phyloP scores from a whole-genome alignment of 2,797 vertebrate species.

The Epinephelus malabaricus region DNA sequence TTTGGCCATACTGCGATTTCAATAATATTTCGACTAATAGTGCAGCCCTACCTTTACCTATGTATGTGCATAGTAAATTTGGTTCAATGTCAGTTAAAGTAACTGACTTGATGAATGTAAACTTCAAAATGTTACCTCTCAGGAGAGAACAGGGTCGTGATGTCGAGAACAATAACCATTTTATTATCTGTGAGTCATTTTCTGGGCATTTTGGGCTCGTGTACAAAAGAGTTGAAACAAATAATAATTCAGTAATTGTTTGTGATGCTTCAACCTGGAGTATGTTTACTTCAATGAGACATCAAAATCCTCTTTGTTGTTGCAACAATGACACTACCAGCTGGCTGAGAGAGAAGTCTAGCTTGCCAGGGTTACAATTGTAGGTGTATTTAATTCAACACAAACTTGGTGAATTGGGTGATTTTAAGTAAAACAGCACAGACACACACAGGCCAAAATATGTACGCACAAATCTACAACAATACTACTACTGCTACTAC shows the following conservation, averaged over 20 bases:
- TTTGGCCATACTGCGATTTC: too few species aligned
- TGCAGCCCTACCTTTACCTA: background rate
- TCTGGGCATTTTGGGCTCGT: background rate
- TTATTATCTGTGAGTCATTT: background rate
- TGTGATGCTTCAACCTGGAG: conserved; percentile 13
- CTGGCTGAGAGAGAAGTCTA: conserved; percentile 33
- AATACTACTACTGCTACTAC: background rate
- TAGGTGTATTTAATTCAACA: conserved; percentile 39
- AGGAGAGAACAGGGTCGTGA: background rate
- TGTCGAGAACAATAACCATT: background rate
- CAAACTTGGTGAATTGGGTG: conserved; percentile 15
- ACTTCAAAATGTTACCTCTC: background rate
- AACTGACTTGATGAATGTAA: background rate
- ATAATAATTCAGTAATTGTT: background rate
- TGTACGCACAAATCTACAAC: background rate
- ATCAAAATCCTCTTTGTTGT: conserved; percentile 39
- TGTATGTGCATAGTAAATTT: background rate
- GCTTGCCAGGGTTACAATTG: conserved; percentile 42
- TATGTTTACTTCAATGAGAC: conserved; percentile 17
- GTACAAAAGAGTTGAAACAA: background rate
- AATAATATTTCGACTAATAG: too few species aligned
- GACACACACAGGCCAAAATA: conserved; percentile 7
- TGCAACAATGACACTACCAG: conserved; percentile 31
- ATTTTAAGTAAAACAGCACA: conserved; percentile 17
- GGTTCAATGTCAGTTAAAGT: background rate